Percentiles rank a stretch among this genome's conserved stretches.
Evolutionary conservation across 2,113 vertebrate genomes (phyloP).

Genomic region (Chaetops frenatus): DNA sequence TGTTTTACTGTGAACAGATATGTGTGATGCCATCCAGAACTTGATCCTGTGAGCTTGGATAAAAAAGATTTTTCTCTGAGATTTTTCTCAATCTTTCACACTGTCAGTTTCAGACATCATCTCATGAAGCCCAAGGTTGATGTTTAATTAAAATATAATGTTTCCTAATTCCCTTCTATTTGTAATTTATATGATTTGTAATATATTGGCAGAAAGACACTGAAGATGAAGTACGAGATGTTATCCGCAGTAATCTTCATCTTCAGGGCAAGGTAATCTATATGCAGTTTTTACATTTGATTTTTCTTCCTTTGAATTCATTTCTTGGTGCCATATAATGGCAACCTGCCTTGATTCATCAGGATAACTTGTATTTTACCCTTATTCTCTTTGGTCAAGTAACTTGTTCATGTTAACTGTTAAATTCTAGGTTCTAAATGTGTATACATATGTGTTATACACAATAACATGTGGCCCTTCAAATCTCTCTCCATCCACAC

Average conservation of each 20-base stretch:
- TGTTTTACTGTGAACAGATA: not conserved
- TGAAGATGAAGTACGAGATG: constrained; percentile 90
- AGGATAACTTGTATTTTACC: not conserved
- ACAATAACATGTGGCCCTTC: not conserved
- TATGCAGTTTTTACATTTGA: not conserved
- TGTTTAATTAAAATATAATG: not conserved
- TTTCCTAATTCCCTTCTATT: not conserved
- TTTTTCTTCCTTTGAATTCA: not conserved
- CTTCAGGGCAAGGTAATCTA: constrained; percentile 91
- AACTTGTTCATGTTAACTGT: not conserved
- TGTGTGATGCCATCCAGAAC: not conserved
- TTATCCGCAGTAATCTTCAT: constrained; percentile 88
- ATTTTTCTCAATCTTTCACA: not conserved
- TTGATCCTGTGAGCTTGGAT: not conserved
- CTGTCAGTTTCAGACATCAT: not conserved
- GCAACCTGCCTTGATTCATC: not conserved
- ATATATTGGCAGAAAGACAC: constrained; percentile 89
- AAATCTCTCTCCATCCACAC: not conserved
- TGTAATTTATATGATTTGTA: not conserved
- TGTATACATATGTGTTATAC: not conserved
- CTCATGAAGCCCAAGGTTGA: not conserved
- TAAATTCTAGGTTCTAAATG: not conserved
- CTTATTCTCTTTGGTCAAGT: not conserved
- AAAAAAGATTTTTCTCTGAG: not conserved
- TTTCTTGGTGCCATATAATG: not conserved